Conservation (phyloP, 1,140 invertebrate species). For the Streblospio benedicti region DNA sequence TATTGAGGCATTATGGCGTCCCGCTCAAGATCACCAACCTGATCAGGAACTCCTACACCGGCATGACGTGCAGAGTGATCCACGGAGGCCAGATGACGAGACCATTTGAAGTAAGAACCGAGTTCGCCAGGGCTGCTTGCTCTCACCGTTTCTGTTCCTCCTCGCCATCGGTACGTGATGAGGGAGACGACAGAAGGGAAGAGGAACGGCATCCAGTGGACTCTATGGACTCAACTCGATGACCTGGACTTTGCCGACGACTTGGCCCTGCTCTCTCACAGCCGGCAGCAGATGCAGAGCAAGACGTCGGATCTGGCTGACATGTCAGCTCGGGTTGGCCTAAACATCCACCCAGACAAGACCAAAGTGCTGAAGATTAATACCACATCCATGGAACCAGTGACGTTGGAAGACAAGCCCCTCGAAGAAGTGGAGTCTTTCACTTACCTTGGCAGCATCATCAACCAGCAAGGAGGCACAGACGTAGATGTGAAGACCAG, state of each 20-base stretch:
- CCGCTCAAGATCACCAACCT: no score
- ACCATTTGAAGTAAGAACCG: no score
- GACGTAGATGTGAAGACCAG: not conserved
- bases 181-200: constrained; percentile 9
- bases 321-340: not conserved
- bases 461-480: not conserved
- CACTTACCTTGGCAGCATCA: constrained; percentile 1
- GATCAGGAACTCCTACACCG: no score
- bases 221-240: constrained; percentile 11
- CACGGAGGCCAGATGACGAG: no score
- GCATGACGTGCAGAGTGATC: no score
- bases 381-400: not conserved
- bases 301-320: not conserved
- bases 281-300: not conserved
- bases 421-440: constrained; percentile 1
- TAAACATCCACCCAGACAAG: constrained; percentile 1
- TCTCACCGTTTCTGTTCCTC: constrained; percentile 21
- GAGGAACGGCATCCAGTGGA: constrained; percentile 19
- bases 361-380: not conserved
- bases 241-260: constrained; percentile 25
- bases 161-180: constrained; percentile 21
- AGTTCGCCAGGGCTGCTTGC: constrained; percentile 22
- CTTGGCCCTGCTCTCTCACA: constrained; percentile 8
- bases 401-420: not conserved
- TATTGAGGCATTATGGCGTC: no score